Evolutionary conservation across 2,113 vertebrate species (phyloP).

Genomic region (Mionectes macconnelli): DNA sequence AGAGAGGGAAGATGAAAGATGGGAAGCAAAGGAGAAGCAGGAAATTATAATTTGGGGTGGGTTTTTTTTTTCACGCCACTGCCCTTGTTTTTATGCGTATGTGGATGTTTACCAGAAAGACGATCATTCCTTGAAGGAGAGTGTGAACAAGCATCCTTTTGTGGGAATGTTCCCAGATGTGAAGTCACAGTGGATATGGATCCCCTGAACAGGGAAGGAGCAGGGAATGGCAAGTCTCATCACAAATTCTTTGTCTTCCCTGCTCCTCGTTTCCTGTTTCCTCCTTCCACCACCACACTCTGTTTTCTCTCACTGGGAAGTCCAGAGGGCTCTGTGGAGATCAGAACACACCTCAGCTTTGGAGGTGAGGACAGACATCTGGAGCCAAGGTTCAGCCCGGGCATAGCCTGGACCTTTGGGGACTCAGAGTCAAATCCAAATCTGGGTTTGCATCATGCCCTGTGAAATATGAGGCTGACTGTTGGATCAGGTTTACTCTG

Average conservation of each 20-base stretch:
- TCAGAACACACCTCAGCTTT: neutral
- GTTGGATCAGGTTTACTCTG: neutral
- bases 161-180: neutral
- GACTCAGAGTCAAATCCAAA: neutral
- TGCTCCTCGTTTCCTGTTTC: neutral
- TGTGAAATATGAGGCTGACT: neutral
- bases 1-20: neutral
- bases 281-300: neutral
- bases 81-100: neutral
- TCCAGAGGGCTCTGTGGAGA: neutral
- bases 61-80: neutral
- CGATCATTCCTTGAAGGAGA: neutral
- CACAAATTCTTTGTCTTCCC: neutral
- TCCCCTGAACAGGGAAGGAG: neutral
- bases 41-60: rapidly evolving
- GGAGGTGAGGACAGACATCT: neutral
- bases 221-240: neutral
- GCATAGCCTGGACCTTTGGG: neutral
- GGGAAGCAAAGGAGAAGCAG: neutral
- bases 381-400: neutral
- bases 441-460: neutral
- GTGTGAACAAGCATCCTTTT: neutral
- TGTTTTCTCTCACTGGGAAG: neutral
- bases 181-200: neutral
- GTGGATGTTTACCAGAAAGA: neutral